Evolutionary conservation across 2,888 invertebrate genomes (phyloP), one percentile per base, ranked within the genome.

Genomic region (Aplocera efformata): DNA sequence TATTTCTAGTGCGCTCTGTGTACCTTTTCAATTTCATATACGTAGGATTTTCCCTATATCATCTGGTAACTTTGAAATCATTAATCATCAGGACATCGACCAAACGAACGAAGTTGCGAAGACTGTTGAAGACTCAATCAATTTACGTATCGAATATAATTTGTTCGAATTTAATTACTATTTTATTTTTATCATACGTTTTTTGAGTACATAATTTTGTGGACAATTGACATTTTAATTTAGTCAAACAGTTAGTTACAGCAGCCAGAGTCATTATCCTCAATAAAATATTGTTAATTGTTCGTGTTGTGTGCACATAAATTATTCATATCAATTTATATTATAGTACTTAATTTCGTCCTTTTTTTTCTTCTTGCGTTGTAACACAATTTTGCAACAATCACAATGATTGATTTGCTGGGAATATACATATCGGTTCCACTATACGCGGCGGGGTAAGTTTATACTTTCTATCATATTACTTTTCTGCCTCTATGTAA

Each of bases 371-470:
- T 49, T 53, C 48, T 49, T 30, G 33, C 29, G 38, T 37, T 34
- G 49, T 43, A 30, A 42, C 8, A 3, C 28, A 17, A 38, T 38
- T 10, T 28, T 30, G 42, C 32, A 41, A 13, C 27, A 37, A 28
- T 43, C 49, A 67, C 47, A 53, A 76, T 75, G 75, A 43, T 72
- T 52, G 61, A 72, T 33, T 45, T 65, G 21, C 35, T 49, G 47
- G 75, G 77, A 59, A 51, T 79, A 23, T 43, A 72, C 36, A 61
- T 79, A 50, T 69, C 70, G 53, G 62, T 77, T 55, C 72, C 69
- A 53, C 42, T 80, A 7, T 81, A 83, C 42, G 51, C 51, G 0
- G 24, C 56, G 50, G 70, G 57, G 83, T 83, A 72, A 82, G 83
- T 79, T 7, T 27, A 27, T 44, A 28, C 30, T 32, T 32, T 32